Conservation (phyloP, 1,140 invertebrate species). For the Ephestia elutella region DNA sequence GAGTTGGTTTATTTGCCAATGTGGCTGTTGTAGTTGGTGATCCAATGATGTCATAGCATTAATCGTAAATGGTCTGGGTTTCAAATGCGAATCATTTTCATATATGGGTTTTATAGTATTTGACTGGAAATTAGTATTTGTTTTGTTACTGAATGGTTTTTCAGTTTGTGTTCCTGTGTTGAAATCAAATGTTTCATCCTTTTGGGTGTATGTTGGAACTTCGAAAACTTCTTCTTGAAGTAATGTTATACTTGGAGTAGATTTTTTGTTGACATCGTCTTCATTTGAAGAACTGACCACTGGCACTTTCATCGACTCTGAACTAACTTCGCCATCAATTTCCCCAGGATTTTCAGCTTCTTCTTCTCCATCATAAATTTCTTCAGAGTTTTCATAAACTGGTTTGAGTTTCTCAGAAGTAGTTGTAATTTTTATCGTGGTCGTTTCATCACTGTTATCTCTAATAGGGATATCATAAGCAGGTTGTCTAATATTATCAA, state of each 20-base stretch:
- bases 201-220: conserved; percentile 14
- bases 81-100: conserved; percentile 39
- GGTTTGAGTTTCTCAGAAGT: conserved; percentile 38
- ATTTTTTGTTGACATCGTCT: conserved; percentile 25
- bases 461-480: conserved; percentile 66
- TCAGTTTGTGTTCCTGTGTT: conserved; percentile 69
- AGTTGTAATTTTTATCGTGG: conserved; percentile 29
- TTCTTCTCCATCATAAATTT: conserved; percentile 64
- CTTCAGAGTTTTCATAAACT: conserved; percentile 63
- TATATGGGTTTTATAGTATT: conserved; percentile 55
- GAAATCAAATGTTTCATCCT: conserved; percentile 33
- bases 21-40: conserved; percentile 64
- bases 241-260: conserved; percentile 30
- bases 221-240: conserved; percentile 33
- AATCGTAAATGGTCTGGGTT: conserved; percentile 66
- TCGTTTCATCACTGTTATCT: conserved; percentile 56
- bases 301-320: conserved; percentile 67
- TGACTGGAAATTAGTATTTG: conserved; percentile 32
- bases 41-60: conserved; percentile 49
- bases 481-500: conserved; percentile 47
- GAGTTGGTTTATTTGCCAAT: conserved; percentile 69
- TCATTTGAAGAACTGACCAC: conserved; percentile 50
- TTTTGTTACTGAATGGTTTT: conserved; percentile 64
- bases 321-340: conserved; percentile 59
- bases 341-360: conserved; percentile 40